phyloP scores from a whole-genome alignment of 2,888 invertebrate genomes.

The Stenotaenia linearis region DNA sequence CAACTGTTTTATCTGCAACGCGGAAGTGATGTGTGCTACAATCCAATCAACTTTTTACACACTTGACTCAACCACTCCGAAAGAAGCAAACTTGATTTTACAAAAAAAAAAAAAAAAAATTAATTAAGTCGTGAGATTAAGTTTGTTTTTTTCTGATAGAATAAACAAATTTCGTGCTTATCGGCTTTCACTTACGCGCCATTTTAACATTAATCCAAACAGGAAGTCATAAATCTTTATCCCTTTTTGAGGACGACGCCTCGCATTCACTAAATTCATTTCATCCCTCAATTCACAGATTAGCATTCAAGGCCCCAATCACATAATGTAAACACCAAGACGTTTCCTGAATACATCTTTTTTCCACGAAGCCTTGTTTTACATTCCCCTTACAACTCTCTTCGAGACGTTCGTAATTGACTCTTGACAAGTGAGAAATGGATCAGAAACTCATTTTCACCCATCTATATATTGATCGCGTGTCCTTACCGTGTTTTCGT shows the following conservation, averaged over 20 bases:
- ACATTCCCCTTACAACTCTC: conserved; percentile 7
- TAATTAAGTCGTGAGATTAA: not conserved
- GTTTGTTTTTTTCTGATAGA: not conserved
- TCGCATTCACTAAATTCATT: not conserved
- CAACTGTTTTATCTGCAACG: not conserved
- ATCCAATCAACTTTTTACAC: not conserved
- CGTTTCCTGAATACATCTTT: not conserved
- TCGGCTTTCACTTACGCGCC: not conserved
- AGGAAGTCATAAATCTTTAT: not conserved
- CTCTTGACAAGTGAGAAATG: conserved; percentile 26
- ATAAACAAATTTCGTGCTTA: not conserved
- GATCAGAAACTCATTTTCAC: conserved; percentile 18
- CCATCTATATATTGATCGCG: not conserved
- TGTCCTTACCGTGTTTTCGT: not conserved
- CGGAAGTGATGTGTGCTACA: not conserved
- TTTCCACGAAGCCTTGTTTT: not conserved
- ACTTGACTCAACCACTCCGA: not conserved
- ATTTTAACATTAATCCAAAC: not conserved
- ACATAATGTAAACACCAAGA: not conserved
- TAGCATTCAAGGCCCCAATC: not conserved
- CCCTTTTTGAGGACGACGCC: not conserved
- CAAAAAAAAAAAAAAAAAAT: not conserved
- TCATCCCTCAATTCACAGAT: not conserved
- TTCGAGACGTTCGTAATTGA: not conserved
- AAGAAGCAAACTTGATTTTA: not conserved